A percentile compares a stretch with the other conserved stretches of the same genome.
phyloP scores from a whole-genome alignment of 2,113 vertebrate species.

The Zootoca vivipara region DNA sequence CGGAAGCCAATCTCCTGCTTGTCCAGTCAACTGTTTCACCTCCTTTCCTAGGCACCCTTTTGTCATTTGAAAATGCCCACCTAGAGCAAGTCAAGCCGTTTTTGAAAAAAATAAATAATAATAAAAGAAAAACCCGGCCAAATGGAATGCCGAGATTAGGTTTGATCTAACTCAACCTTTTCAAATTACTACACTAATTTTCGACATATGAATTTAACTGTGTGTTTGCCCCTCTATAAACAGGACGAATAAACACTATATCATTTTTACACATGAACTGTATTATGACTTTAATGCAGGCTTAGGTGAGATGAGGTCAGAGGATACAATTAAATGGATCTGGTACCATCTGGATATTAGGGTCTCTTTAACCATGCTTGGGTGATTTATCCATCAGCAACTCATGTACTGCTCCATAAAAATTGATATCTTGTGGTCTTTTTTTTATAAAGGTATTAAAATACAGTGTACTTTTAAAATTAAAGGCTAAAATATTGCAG shows the following conservation, averaged over 20 bases:
- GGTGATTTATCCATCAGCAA: constrained; percentile 98
- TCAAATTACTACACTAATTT: constrained; percentile 80
- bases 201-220: constrained; percentile 81
- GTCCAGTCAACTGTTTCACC: constrained; percentile 28
- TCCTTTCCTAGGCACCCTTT: constrained; percentile 42
- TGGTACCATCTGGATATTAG: constrained; percentile 95
- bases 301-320: constrained; percentile 97
- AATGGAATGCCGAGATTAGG: constrained; percentile 62
- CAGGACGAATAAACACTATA: constrained; percentile 97
- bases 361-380: constrained; percentile 98
- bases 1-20: fast-evolving
- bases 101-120: constrained; percentile 54
- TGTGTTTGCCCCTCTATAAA: constrained; percentile 92
- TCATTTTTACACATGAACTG: constrained; percentile 99
- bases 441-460: constrained; percentile 91
- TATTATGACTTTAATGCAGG: constrained; percentile 96
- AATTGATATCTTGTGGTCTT: constrained; percentile 85
- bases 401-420: constrained; percentile 96
- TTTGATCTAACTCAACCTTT: constrained; percentile 80
- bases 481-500: constrained; percentile 86
- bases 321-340: constrained; percentile 94
- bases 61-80: background rate
- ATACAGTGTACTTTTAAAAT: constrained; percentile 92
- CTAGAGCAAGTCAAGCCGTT: constrained; percentile 41
- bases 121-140: constrained; percentile 27